Percentiles rank a stretch among this genome's conserved stretches.
These are phyloP conservation scores for Varanus komodoensis DNA, from an alignment of 2,113 vertebrate species.

Conservation along the genomic window DNA sequence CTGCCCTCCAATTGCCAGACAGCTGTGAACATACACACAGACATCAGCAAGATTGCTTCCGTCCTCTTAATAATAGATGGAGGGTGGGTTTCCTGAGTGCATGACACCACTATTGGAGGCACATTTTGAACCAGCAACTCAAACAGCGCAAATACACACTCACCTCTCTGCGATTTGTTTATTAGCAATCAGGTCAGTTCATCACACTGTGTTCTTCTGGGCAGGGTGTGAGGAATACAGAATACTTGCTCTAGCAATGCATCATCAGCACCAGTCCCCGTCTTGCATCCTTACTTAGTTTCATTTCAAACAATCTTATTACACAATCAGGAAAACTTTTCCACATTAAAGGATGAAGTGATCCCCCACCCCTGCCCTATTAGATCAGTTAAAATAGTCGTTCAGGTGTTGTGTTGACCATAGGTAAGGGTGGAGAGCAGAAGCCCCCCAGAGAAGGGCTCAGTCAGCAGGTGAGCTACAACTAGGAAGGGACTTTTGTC, in stretches of 20 bases:
- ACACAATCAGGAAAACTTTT: slow-evolving; percentile 13
- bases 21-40: slow-evolving; percentile 56
- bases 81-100: slow-evolving; percentile 44
- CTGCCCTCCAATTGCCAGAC: slow-evolving; percentile 44
- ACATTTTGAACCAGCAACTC: slow-evolving; percentile 48
- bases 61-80: slow-evolving; percentile 54
- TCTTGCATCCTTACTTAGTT: not conserved
- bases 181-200: slow-evolving; percentile 29
- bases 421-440: not conserved
- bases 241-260: not conserved
- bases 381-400: slow-evolving; percentile 22
- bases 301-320: fast-evolving
- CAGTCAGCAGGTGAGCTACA: no score
- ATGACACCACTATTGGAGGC: slow-evolving; percentile 46
- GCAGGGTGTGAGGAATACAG: not conserved
- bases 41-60: slow-evolving; percentile 58
- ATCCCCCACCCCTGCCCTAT: not conserved
- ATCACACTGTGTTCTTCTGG: slow-evolving; percentile 8
- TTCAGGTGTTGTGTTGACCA: not conserved
- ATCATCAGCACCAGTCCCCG: not conserved
- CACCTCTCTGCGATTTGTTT: slow-evolving; percentile 22
- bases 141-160: slow-evolving; percentile 35
- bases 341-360: not conserved
- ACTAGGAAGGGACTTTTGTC: not conserved
- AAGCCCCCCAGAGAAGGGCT: not conserved